Base-by-base conservation (phyloP, 2,888 invertebrate genomes). In the Drosophila anomalipes region DNA sequence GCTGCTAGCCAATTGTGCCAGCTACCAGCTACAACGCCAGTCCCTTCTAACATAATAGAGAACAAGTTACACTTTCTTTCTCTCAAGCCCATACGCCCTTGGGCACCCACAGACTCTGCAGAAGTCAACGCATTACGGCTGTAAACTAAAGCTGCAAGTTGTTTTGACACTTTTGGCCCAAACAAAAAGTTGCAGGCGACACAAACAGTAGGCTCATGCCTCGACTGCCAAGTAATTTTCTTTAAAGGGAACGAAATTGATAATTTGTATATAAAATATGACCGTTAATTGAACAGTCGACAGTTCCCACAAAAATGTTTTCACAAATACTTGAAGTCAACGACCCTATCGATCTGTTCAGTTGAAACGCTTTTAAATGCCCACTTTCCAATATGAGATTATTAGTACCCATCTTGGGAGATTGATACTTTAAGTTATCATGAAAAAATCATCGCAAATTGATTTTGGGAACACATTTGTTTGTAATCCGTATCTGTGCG, bases 141-240 rank as follows among this genome's bases (percentile, higher is more conserved):
- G 74, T 64, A 39, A 39, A 72, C 70, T 74, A 68, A 62, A 54
- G 74, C 77, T 68, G 75, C 79, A 79, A 82, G 77, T 89, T 87
- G 90, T 87, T 89, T 88, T 87, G 87, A 87, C 87, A 87, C 82
- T 88, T 87, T 79, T 77, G 72, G 77, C 71, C 72, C 76, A 82
- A 51, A 59, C 70, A 65, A 80, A 85, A 81, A 82, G 70, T 83
- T 69, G 49, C 61, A 52, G 51, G 19, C 49, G 54, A 26, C 49
- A 47, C 59, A 22, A 56, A 72, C 75, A 59, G 52, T 69, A 70
- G 77, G 75, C 74, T 37, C 60, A 54, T 30, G 49, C 16, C 12
- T 19, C 30, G n/a, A 39, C 63, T 56, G 56, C 57, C 14, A 51
- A 19, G 22, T 33, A 7, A 44, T 26, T 53, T 53, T n/a, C 1